phyloP scores from a whole-genome alignment of 2,113 vertebrate genomes.

The Antennarius striatus region DNA sequence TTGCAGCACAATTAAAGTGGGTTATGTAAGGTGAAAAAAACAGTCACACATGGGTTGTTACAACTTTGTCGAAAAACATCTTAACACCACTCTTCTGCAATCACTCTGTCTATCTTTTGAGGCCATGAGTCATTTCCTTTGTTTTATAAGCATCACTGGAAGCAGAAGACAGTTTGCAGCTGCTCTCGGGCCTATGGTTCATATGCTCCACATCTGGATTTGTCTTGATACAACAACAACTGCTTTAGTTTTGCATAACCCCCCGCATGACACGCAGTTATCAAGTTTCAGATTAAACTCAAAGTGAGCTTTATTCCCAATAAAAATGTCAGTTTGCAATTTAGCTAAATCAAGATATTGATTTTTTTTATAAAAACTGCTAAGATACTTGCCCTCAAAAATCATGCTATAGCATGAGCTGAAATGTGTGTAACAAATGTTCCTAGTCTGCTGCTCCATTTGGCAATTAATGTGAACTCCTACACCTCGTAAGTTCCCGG shows the following conservation, averaged over 20 bases:
- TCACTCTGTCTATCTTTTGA: neutral
- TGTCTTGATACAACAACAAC: neutral
- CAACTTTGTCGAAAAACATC: neutral
- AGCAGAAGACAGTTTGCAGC: constrained; percentile 18
- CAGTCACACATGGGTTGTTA: neutral
- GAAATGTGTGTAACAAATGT: neutral
- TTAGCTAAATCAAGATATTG: no score
- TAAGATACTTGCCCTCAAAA: neutral
- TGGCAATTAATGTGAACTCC: no score
- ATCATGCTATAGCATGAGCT: neutral
- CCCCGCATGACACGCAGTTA: neutral
- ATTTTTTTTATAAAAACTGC: no score
- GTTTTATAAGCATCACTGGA: constrained; percentile 26
- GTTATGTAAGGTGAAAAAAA: constrained; percentile 16
- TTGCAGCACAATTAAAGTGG: neutral
- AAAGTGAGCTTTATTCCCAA: neutral
- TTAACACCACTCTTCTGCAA: neutral
- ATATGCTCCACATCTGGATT: constrained; percentile 39
- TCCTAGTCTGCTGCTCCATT: neutral
- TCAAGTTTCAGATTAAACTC: neutral
- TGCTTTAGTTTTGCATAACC: neutral
- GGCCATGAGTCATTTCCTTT: constrained; percentile 42
- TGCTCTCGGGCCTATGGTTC: constrained; percentile 8
- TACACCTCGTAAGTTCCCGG: no score
- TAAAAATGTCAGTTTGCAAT: no score